Evolutionary conservation across 2,888 invertebrate species (phyloP).

Genomic region (Minunthozetes semirufus): DNA sequence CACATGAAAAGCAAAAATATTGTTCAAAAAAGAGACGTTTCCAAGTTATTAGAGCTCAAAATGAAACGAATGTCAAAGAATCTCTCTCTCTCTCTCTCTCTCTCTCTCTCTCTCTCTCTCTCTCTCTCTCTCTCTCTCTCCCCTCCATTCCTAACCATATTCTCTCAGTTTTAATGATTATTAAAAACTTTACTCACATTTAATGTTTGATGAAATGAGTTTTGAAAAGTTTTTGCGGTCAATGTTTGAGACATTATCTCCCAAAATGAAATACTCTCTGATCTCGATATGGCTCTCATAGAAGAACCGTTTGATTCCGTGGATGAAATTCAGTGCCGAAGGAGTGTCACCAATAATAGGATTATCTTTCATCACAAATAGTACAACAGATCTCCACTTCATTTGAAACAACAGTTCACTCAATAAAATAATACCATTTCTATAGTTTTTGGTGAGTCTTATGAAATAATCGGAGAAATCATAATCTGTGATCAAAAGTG

Average conservation of each 20-base stretch:
- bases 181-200: background rate
- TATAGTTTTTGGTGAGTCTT: background rate
- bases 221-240: background rate
- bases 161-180: too few relatives aligned
- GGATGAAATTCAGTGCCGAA: background rate
- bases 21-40: too few relatives aligned
- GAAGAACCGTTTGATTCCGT: background rate
- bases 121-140: too few relatives aligned
- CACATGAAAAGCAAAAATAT: too few relatives aligned
- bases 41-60: too few relatives aligned
- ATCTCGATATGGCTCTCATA: background rate
- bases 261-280: background rate
- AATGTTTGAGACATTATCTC: background rate
- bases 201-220: background rate
- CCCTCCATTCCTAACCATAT: too few relatives aligned
- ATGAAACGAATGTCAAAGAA: too few relatives aligned
- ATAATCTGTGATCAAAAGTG: background rate
- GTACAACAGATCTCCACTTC: background rate
- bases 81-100: too few relatives aligned
- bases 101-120: too few relatives aligned
- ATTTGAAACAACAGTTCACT: background rate
- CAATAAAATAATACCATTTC: background rate
- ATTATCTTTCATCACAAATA: background rate
- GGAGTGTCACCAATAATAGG: background rate
- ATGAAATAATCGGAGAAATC: background rate